Percentiles rank a stretch among this genome's conserved stretches.
Evolutionary conservation across 1,140 invertebrate genomes (phyloP).

Genomic region (Bombus huntii): DNA sequence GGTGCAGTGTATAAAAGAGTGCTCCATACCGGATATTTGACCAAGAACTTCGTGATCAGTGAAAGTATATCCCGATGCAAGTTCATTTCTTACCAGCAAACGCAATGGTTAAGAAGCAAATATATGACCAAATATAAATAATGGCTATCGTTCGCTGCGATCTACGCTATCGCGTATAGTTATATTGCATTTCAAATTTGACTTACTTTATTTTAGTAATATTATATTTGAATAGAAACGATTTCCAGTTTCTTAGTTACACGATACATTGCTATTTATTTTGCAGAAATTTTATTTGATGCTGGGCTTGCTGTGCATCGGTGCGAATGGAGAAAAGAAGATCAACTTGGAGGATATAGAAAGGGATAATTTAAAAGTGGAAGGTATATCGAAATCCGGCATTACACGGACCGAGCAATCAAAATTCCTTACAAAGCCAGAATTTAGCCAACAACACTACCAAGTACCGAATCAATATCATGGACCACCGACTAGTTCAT

Average conservation of each 20-base stretch:
- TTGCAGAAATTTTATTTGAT: slow-evolving; percentile 65
- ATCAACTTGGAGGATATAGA: slow-evolving; percentile 78
- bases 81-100: slow-evolving; percentile 49
- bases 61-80: slow-evolving; percentile 74
- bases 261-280: slow-evolving; percentile 19
- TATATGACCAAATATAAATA: slow-evolving; percentile 1
- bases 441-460: slow-evolving; percentile 69
- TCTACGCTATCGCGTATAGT: neutral
- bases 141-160: neutral
- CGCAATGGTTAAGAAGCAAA: slow-evolving; percentile 61
- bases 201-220: neutral
- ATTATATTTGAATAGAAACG: neutral
- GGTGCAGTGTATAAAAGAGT: slow-evolving; percentile 76
- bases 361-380: slow-evolving; percentile 72
- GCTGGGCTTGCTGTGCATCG: slow-evolving; percentile 61
- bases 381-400: slow-evolving; percentile 64
- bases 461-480: slow-evolving; percentile 60
- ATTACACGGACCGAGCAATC: slow-evolving; percentile 58
- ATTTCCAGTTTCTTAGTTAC: neutral
- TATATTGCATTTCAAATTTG: neutral
- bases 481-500: slow-evolving; percentile 17
- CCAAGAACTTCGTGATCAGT: slow-evolving; percentile 78
- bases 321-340: slow-evolving; percentile 69
- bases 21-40: slow-evolving; percentile 77
- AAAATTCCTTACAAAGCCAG: slow-evolving; percentile 63